Evolutionary conservation across 2,113 vertebrate species (phyloP), one percentile per base, ranked within the genome.

Genomic region (Tragelaphus imberbis): DNA sequence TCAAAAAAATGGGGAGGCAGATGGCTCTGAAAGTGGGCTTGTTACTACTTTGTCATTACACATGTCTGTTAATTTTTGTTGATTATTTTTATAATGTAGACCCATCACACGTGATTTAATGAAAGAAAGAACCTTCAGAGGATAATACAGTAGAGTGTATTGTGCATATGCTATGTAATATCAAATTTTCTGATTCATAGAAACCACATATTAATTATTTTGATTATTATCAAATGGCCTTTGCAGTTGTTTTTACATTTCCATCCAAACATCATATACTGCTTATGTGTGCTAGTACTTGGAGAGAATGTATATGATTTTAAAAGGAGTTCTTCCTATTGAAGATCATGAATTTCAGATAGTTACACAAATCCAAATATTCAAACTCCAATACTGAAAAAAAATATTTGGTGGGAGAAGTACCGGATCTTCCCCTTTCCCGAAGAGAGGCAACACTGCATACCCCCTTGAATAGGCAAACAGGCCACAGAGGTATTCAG

Each of bases 161-260:
- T 87, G 77, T 85, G 28, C 30, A 56, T 85, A n/a, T 79, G 71
- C 44, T 88, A n/a, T 51, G 30, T 79, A 80, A 90, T 40, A 65
- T 2, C 17, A 15, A 65, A 71, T 81, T 68, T 96, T 95, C 51
- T 94, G 58, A 97, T 75, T 85, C 47, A 47, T 53, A 79, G 33
- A 90, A 91, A 68, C 6, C 11, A 80, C 15, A 21, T 92, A 40
- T 49, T 79, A 92, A 68, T 84, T 84, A 47, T 92, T 92, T 95
- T 87, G 21, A 55, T 75, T 84, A 88, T 77, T 94, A 94, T 88
- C 65, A 68, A 90, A 55, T 77, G 30, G 79, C 59, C 53, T 81
- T 92, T 97, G 65, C 36, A 84, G 44, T 88, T 97, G 49, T 97
- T 91, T 94, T 23, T 75, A 95, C 91, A 55, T 51, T 44, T 33